Base-by-base conservation (phyloP, 2,888 invertebrate genomes). In the Anodontia alba region DNA sequence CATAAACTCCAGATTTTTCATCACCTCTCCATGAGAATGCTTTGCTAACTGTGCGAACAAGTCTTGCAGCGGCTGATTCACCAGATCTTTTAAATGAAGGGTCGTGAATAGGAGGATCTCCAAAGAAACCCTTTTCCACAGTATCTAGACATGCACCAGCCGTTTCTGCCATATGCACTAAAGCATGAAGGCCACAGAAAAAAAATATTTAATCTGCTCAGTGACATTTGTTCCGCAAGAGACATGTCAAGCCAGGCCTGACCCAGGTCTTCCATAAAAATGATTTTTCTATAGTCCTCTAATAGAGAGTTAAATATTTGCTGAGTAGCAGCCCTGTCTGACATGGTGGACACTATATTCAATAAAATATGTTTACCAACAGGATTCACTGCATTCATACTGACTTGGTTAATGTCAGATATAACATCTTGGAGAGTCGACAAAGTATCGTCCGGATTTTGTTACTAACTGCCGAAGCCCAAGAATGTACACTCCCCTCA, bases 111-210 rank as follows among this genome's bases (percentile, higher is more conserved):
- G 80, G 76, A n/a, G 76, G 51, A 20, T 31, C 33, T 20, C 71
- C 73, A 23, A 73, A 80, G 68, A 78, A 57, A 42, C 66, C 76
- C 12, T 75, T 81, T 71, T 88, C 83, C 49, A 76, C 72, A 62
- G 57, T 74, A 20, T 57, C 70, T 7, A 83, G 33, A 62, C 31
- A 33, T 33, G 33, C 33, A 3, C 3, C 33, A 33, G 62, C 62
- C 5, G 76, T 43, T 70, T 89, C 87, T n/a, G 87, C 86, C 29
- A 85, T 73, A 36, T 86, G 83, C 1, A 86, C 86, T 1, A 87
- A 66, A 15, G 76, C 51, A 51, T 88, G 89, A 5, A 88, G 70
- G 3, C 86, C 88, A 80, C 88, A 87, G 69, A 89, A 88, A 66
- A n/a, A 89, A 89, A 49, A 84, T 88, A 29, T 81, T 54, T 7